Base-by-base conservation (phyloP, 2,888 invertebrate genomes). In the Diabrotica balteata region DNA sequence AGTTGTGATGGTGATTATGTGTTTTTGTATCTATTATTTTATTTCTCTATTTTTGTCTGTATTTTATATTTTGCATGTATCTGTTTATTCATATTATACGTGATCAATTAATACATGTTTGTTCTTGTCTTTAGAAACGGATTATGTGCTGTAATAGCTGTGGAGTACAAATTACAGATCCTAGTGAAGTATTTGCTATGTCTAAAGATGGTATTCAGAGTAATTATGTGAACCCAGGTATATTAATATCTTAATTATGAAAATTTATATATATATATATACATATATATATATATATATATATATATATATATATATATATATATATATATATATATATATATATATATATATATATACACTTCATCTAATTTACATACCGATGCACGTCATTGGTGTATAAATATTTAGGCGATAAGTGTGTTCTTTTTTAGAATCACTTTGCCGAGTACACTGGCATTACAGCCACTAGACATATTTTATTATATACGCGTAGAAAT, bases 161-260 rank as follows among this genome's bases (percentile, higher is more conserved):
- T 75, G 84, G 85, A 57, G 88, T 88, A 68, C 83, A 86, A 66
- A 86, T 93, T 59, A 90, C 89, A 1, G 86, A 87, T 72, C 91
- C 90, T 72, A 86, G 86, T 7, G 89, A 93, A 76, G 87, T 93
- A 62, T 92, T 95, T 84, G 90, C 92, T 55, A 93, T 95, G 92
- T 91, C 92, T 8, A 88, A 89, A 74, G 91, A 92, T 79, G 94
- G 94, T 0, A 90, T 93, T 0, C 90, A 91, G 81, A 90, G 90
- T 57, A 91, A 93, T 58, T 95, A 92, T 79, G 93, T 93, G 51
- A 95, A 95, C 84, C 90, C 92, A 50, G 87, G 89, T 82, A 76
- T 78, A 76, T 63, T 66, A 17, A 10, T 11, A 51, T 62, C 45
- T 10, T 32, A n/a, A 59, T 17, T 47, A 45, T 49, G 9, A n/a